Percentiles rank a stretch among this genome's conserved stretches.
Evolutionary conservation across 2,888 invertebrate species (phyloP).

Genomic region (Drosophila austrosaltans): DNA sequence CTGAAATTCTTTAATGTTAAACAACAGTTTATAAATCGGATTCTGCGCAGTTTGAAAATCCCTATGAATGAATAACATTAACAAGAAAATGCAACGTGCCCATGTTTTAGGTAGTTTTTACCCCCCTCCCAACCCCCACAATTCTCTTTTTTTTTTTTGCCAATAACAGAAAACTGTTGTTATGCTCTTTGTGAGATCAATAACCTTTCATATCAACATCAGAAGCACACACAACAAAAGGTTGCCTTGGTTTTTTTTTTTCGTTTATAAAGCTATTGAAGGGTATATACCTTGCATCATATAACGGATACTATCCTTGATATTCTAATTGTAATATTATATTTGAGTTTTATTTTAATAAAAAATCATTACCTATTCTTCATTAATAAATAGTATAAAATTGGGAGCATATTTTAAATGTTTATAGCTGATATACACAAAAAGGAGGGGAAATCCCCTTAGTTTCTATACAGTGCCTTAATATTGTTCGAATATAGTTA

Average conservation of each 20-base stretch:
- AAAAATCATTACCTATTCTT: too few relatives aligned
- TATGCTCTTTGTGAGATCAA: slow-evolving; percentile 37
- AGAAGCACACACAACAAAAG: slow-evolving; percentile 14
- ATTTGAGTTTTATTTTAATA: too few relatives aligned
- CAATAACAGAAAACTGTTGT: slow-evolving; percentile 13
- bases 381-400: too few relatives aligned
- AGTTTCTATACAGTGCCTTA: too few relatives aligned
- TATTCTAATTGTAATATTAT: too few relatives aligned
- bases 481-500: too few relatives aligned
- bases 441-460: too few relatives aligned
- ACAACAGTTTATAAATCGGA: slow-evolving; percentile 54
- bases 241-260: slow-evolving; percentile 43
- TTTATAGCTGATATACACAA: too few relatives aligned
- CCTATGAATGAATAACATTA: slow-evolving; percentile 53
- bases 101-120: slow-evolving; percentile 15
- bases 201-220: slow-evolving; percentile 43
- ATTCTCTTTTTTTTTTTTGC: background rate
- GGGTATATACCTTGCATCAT: slow-evolving; percentile 11
- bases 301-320: slow-evolving; percentile 22
- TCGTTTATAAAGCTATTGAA: background rate
- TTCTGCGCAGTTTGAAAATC: slow-evolving; percentile 65
- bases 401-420: too few relatives aligned
- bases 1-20: slow-evolving; percentile 37
- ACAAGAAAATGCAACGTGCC: slow-evolving; percentile 56
- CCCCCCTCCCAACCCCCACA: background rate